A percentile compares a stretch with the other conserved stretches of the same genome.
These are phyloP conservation scores for Beroe ovata DNA, from an alignment of 37 sponge, comb jelly and placozoan genomes.

Conservation along the genomic window DNA sequence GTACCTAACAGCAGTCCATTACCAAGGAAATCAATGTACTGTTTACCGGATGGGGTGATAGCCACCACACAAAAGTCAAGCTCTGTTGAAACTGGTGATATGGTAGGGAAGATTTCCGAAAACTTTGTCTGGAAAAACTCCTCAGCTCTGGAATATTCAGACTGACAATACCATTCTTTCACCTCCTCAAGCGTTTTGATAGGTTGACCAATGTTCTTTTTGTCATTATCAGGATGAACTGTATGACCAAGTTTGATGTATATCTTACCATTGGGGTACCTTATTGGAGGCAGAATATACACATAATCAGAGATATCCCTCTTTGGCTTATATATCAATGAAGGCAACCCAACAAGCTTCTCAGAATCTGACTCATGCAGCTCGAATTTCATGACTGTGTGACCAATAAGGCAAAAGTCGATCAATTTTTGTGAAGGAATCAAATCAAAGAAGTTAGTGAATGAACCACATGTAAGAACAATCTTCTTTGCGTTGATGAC, in stretches of 20 bases:
- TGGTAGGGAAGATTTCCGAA: neutral
- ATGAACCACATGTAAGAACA: slow-evolving; percentile 16
- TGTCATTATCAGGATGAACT: neutral
- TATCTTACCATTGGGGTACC: slow-evolving; percentile 35
- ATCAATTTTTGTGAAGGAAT: neutral
- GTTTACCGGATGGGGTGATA: slow-evolving; percentile 8
- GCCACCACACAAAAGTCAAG: slow-evolving; percentile 53
- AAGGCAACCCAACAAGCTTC: neutral
- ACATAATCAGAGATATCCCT: neutral
- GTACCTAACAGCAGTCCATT: neutral
- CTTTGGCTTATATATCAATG: slow-evolving; percentile 12
- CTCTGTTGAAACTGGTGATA: neutral
- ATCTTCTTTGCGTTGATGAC: neutral
- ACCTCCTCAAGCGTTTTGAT: neutral
- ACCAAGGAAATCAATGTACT: slow-evolving; percentile 8
- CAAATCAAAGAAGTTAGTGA: neutral
- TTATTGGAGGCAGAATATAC: slow-evolving; percentile 48
- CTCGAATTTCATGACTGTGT: slow-evolving; percentile 51
- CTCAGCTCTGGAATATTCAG: neutral
- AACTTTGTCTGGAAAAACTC: neutral
- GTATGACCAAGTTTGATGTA: slow-evolving; percentile 37
- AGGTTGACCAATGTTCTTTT: neutral
- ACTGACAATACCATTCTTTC: slow-evolving; percentile 26
- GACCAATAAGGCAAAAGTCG: slow-evolving; percentile 16
- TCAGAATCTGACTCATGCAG: neutral